Base-by-base conservation (phyloP, 2,888 invertebrate species). In the Xanthia icteritia region DNA sequence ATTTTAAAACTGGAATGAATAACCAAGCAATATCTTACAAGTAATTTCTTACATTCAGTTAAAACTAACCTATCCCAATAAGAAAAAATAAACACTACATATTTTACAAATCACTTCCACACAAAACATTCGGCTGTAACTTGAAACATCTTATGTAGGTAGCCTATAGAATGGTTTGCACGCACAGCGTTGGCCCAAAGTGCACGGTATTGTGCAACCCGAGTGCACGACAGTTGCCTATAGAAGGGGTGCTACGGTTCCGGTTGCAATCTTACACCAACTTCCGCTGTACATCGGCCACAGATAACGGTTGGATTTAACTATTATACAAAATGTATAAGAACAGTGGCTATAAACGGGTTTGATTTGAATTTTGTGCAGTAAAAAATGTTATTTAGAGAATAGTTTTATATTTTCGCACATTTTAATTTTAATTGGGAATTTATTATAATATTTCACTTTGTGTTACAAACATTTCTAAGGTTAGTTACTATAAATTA, bases 241-340 rank as follows among this genome's bases (percentile, higher is more conserved):
- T 86, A 79, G 88, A 93, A 94, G 92, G 95, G 95, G 95, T 95
- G 93, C 92, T 88, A 86, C 87, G 85, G 88, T 92, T 94, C 94
- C 93, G 93, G 92, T 93, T 94, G 95, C 94, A 95, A 95, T 94
- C 93, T 93, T 94, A 95, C 93, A 95, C 95, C 92, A 86, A 95
- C 95, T 94, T 96, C 96, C 96, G 93, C 77, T 89, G 85, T 82
- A 83, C 73, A 75, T 88, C 85, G 81, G 72, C 68, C 75, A 61
- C 75, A 76, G 79, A 80, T 86, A 87, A 85, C 81, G 73, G 81
- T 79, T 76, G 73, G 51, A 66, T 79, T 80, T 65, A 68, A 81
- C 79, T 84, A 79, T 77, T 70, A 66, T 71, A 80, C 66, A n/a
- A 61, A 84, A 73, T 77, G 77, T 76, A 31, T 45, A 66, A 51